Percentiles rank a stretch among this genome's conserved stretches.
These are phyloP conservation scores for Dinocampus coccinellae DNA, from an alignment of 2,888 invertebrate species.

Conservation along the genomic window DNA sequence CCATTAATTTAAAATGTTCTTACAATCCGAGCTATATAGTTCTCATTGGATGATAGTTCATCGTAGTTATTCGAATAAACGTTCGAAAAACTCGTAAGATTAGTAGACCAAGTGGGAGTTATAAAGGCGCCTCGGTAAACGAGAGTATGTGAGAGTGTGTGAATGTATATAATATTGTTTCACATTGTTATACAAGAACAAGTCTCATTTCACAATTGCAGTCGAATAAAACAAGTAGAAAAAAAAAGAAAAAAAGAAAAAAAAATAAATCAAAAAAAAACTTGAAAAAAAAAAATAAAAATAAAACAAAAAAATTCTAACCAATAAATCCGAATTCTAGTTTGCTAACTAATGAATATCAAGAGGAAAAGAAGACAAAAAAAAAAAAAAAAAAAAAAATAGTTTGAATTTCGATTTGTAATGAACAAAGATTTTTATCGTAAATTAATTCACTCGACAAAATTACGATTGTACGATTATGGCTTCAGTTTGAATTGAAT, in stretches of 20 bases:
- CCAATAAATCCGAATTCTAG: not conserved
- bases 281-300: not conserved
- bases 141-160: not conserved
- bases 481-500: not conserved
- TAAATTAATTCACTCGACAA: not conserved
- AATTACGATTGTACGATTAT: not conserved
- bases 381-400: too few relatives aligned
- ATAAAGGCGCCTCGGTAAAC: not conserved
- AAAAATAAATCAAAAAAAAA: too few relatives aligned
- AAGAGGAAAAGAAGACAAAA: too few relatives aligned
- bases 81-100: not conserved
- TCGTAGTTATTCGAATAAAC: not conserved
- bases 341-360: not conserved
- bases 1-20: slow-evolving; percentile 55
- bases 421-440: not conserved
- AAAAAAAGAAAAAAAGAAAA: not conserved
- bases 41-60: slow-evolving; percentile 9
- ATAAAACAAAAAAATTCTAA: not conserved
- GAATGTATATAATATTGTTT: not conserved
- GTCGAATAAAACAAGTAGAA: not conserved
- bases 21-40: not conserved
- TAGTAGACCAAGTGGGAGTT: not conserved
- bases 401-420: not conserved
- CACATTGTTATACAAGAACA: not conserved
- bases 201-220: not conserved